phyloP scores from a whole-genome alignment of 2,888 invertebrate genomes.

The Neoascia interrupta region DNA sequence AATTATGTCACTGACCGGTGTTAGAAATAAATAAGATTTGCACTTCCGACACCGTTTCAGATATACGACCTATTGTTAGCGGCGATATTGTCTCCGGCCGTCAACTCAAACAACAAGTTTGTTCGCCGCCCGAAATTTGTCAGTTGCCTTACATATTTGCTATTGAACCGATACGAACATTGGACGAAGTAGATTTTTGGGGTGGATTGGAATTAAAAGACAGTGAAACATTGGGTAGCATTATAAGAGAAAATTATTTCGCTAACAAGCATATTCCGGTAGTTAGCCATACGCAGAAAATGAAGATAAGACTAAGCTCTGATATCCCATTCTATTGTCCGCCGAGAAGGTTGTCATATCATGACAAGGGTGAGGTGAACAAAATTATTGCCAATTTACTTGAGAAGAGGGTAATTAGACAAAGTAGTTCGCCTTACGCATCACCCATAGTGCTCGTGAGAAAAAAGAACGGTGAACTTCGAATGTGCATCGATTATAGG shows the following conservation, averaged over 20 bases:
- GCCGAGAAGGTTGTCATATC: constrained; percentile 41
- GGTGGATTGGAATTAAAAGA: background rate
- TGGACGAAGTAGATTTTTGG: too few species aligned
- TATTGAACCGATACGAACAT: too few species aligned
- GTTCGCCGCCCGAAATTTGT: too few species aligned
- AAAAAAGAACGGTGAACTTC: constrained; percentile 43
- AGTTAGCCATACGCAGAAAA: constrained; percentile 14
- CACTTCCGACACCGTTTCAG: constrained; percentile 18
- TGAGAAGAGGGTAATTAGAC: constrained; percentile 43
- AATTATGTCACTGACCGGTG: constrained; percentile 6
- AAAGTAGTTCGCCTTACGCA: constrained; percentile 54
- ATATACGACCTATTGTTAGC: constrained; percentile 2
- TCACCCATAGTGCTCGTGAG: constrained; percentile 47
- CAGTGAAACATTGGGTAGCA: background rate
- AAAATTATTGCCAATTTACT: constrained; percentile 53
- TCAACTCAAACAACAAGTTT: too few species aligned
- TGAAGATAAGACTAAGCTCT: constrained; percentile 24
- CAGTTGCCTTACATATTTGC: too few species aligned
- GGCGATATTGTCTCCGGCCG: constrained; percentile 2
- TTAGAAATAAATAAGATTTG: constrained; percentile 1
- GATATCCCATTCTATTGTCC: constrained; percentile 15
- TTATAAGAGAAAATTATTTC: constrained; percentile 6
- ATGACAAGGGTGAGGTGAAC: constrained; percentile 34
- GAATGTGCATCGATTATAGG: constrained; percentile 39
- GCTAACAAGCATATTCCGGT: background rate